Evolutionary conservation across 2,888 invertebrate genomes (phyloP).

Genomic region (Trilocha varians): DNA sequence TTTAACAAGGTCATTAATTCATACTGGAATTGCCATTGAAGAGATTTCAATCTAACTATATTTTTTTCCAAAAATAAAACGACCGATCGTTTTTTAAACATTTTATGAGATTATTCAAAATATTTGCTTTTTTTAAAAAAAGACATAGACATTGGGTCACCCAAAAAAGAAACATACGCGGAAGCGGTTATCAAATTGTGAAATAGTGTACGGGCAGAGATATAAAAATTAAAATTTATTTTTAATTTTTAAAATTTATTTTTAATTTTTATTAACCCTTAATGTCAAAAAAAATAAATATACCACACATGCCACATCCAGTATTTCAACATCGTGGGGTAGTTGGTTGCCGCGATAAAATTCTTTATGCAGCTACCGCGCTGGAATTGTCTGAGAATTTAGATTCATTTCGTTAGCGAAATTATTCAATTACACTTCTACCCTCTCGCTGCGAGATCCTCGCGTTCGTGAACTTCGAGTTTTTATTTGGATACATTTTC

Average conservation of each 20-base stretch:
- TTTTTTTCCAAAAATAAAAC: no score
- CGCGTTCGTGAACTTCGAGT: conserved; percentile 6
- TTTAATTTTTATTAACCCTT: not conserved
- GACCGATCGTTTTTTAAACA: no score
- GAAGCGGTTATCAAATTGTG: no score
- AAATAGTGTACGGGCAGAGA: no score
- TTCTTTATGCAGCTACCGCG: conserved; percentile 54
- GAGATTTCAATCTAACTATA: no score
- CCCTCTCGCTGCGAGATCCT: conserved; percentile 17
- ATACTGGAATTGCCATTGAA: no score
- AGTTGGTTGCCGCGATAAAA: conserved; percentile 37
- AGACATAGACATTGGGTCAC: no score
- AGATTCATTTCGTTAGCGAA: conserved; percentile 64
- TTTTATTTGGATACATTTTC: conserved; percentile 1
- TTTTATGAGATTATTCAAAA: no score
- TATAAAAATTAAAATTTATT: not conserved
- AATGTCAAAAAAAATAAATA: no score
- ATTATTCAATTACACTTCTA: conserved; percentile 57
- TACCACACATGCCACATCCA: not conserved
- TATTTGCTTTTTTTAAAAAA: no score
- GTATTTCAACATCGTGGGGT: not conserved
- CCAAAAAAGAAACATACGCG: no score
- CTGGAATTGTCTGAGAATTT: conserved; percentile 49
- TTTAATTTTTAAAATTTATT: not conserved
- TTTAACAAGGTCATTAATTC: no score